phyloP scores from a whole-genome alignment of 2,888 invertebrate species.

The Rhopalosiphum nymphaeae region DNA sequence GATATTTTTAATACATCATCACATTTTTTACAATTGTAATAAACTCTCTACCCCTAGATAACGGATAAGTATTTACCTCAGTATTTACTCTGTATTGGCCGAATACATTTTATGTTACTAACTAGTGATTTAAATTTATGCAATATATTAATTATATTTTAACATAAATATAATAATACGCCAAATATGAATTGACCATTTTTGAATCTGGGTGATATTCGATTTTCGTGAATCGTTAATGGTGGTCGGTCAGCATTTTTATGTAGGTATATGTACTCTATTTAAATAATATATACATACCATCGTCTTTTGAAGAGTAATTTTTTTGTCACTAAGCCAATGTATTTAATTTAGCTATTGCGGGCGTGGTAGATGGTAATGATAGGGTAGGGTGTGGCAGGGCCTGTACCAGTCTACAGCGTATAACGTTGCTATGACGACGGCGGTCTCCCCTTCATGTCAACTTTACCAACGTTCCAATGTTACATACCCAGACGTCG shows the following conservation, averaged over 20 bases:
- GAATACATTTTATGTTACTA: not conserved
- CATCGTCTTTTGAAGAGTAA: constrained; percentile 32
- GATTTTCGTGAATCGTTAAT: not conserved
- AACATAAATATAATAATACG: not conserved
- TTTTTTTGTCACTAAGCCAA: constrained; percentile 46
- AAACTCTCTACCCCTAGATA: not conserved
- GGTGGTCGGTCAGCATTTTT: not conserved
- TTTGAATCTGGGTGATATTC: not conserved
- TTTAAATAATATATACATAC: not conserved
- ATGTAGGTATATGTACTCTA: not conserved
- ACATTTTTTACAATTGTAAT: not conserved
- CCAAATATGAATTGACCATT: not conserved
- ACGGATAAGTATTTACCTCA: not conserved
- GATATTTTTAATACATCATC: not conserved
- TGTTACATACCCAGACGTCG: not conserved
- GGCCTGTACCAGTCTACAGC: not conserved
- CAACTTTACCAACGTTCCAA: constrained; percentile 41
- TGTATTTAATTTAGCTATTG: constrained; percentile 47
- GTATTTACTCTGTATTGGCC: not conserved
- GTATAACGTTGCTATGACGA: constrained; percentile 47
- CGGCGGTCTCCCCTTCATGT: constrained; percentile 44
- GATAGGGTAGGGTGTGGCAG: not conserved
- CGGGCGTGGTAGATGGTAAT: not conserved
- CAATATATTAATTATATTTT: not conserved
- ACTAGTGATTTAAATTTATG: not conserved